These are phyloP conservation scores for Dallia pectoralis DNA, from an alignment of 2,797 vertebrate species.

Conservation along the genomic window DNA sequence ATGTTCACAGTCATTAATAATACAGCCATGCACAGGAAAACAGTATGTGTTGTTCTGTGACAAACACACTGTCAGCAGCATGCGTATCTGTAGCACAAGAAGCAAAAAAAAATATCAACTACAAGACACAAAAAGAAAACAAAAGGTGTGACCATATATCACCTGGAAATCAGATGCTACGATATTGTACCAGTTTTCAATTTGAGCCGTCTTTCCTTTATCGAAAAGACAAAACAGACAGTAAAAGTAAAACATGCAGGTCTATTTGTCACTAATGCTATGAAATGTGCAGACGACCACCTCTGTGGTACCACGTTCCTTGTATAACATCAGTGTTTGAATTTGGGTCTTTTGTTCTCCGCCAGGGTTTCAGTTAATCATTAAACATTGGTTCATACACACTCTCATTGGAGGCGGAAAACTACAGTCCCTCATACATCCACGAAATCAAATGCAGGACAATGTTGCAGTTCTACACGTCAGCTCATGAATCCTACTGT, in stretches of 20 bases:
- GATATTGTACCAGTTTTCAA: slow-evolving; percentile 29
- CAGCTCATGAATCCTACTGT: slow-evolving; percentile 32
- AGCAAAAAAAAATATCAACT: slow-evolving; percentile 22
- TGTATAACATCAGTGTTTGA: slow-evolving; percentile 64
- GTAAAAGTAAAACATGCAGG: slow-evolving; percentile 21
- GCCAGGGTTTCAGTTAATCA: slow-evolving; percentile 34
- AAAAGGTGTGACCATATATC: neutral
- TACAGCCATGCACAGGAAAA: slow-evolving; percentile 27
- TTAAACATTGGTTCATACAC: neutral
- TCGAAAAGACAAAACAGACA: slow-evolving; percentile 43
- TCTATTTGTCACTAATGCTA: neutral
- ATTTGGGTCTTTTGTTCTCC: slow-evolving; percentile 55
- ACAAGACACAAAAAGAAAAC: neutral
- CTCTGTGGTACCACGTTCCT: neutral
- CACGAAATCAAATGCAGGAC: slow-evolving; percentile 54
- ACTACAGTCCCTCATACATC: slow-evolving; percentile 18
- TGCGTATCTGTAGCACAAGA: slow-evolving; percentile 44
- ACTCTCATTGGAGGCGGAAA: neutral
- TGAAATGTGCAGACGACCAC: neutral
- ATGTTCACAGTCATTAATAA: slow-evolving; percentile 55
- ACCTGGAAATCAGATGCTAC: no score
- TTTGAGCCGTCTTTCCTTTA: slow-evolving; percentile 64
- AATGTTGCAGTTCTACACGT: slow-evolving; percentile 53
- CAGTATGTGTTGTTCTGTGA: slow-evolving; percentile 18
- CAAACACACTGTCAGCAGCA: slow-evolving; percentile 73